Conservation (phyloP, 2,797 vertebrate genomes). For the Lepilemur septentrionalis region DNA sequence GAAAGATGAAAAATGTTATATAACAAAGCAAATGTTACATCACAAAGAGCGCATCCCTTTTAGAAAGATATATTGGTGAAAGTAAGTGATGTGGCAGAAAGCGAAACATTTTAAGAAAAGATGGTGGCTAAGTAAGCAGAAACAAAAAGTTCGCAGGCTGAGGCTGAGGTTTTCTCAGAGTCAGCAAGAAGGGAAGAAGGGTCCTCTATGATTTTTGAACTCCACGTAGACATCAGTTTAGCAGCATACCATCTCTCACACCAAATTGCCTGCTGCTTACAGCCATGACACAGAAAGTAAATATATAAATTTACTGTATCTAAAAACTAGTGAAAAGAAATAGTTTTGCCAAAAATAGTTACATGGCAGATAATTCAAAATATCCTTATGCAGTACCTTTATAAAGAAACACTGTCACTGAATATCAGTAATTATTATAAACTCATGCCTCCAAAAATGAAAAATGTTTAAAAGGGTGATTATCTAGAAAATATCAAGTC, state of each 20-base stretch:
- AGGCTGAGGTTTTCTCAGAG: neutral
- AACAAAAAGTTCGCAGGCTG: neutral
- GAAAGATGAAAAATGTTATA: neutral
- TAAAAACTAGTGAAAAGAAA: neutral
- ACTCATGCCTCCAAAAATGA: neutral
- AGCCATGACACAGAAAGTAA: neutral
- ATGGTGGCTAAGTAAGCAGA: neutral
- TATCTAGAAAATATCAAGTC: neutral
- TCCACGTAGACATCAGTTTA: neutral
- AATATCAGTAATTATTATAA: neutral
- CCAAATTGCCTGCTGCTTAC: neutral
- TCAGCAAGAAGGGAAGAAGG: no score
- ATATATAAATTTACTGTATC: neutral
- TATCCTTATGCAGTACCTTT: neutral
- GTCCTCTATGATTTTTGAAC: neutral
- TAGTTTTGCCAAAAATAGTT: neutral
- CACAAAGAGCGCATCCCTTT: neutral
- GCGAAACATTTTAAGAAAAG: neutral
- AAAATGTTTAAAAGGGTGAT: neutral
- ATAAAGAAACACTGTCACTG: neutral
- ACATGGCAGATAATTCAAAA: neutral
- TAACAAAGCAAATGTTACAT: neutral
- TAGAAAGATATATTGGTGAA: neutral
- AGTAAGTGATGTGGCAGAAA: neutral
- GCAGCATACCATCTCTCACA: accelerated